Conservation (phyloP, 2,113 vertebrate genomes). For the Atrichornis clamosus region DNA sequence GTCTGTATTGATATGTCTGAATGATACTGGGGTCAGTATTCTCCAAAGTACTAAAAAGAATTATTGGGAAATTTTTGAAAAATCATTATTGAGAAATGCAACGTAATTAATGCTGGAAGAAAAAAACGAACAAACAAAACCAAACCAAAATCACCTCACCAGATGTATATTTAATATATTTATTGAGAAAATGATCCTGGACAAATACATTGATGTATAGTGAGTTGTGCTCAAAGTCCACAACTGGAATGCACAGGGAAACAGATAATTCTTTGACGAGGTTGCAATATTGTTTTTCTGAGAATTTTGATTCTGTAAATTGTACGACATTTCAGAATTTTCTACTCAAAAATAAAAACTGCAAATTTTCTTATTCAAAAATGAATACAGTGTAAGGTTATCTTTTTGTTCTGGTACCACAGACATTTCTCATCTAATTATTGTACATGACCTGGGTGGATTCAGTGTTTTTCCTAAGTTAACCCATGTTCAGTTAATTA, state of each 20-base stretch:
- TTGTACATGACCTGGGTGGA: not conserved
- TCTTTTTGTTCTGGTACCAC: not conserved
- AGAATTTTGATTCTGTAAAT: not conserved
- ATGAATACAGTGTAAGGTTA: not conserved
- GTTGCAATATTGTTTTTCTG: not conserved
- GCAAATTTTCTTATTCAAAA: not conserved
- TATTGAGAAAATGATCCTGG: not conserved
- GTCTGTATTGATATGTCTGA: no score
- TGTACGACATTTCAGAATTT: not conserved
- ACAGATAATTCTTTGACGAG: not conserved
- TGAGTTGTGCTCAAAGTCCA: not conserved
- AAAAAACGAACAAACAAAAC: not conserved
- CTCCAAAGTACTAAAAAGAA: not conserved
- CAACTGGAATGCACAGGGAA: not conserved
- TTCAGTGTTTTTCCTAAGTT: not conserved
- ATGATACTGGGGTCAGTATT: not conserved
- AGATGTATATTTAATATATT: not conserved
- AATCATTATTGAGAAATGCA: not conserved
- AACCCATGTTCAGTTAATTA: not conserved
- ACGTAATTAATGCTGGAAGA: not conserved
- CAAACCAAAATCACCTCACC: not conserved
- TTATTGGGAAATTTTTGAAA: no score
- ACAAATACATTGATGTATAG: not conserved
- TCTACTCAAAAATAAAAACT: not conserved
- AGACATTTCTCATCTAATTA: not conserved